Evolutionary conservation across 2,888 invertebrate species (phyloP).

Genomic region (Piscicola geometra): DNA sequence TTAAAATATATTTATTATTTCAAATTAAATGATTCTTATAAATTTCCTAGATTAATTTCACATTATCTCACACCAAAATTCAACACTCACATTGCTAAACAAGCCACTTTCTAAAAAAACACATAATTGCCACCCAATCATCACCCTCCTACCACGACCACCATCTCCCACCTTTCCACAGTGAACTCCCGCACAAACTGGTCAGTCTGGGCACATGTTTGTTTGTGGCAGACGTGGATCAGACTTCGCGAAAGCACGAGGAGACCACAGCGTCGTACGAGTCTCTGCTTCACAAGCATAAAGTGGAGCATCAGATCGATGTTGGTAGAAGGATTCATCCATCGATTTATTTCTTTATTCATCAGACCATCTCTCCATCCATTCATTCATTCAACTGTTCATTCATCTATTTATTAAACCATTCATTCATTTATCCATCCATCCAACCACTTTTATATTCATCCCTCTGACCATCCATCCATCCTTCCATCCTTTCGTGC

Average conservation of each 20-base stretch:
- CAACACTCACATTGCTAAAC: background rate
- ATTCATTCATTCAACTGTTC: no score
- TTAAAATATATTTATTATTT: no score
- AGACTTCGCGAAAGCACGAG: constrained; percentile 69
- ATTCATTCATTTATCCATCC: no score
- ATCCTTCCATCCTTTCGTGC: no score
- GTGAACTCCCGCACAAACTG: constrained; percentile 17
- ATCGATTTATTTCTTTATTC: no score
- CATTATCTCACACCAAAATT: background rate
- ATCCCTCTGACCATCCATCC: no score
- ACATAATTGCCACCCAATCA: background rate
- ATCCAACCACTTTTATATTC: no score
- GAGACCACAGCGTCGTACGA: constrained; percentile 71
- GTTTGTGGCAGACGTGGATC: constrained; percentile 72
- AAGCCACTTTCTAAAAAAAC: background rate
- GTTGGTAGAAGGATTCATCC: no score
- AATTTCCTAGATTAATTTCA: background rate
- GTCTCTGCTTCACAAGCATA: constrained; percentile 64
- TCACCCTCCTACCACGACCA: background rate
- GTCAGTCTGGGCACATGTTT: constrained; percentile 67
- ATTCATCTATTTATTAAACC: no score
- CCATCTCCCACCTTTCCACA: no score
- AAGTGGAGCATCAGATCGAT: constrained; percentile 57
- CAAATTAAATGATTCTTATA: no score
- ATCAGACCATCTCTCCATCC: no score